Conservation (phyloP, 2,888 invertebrate species). For the Cantharis lateralis region DNA sequence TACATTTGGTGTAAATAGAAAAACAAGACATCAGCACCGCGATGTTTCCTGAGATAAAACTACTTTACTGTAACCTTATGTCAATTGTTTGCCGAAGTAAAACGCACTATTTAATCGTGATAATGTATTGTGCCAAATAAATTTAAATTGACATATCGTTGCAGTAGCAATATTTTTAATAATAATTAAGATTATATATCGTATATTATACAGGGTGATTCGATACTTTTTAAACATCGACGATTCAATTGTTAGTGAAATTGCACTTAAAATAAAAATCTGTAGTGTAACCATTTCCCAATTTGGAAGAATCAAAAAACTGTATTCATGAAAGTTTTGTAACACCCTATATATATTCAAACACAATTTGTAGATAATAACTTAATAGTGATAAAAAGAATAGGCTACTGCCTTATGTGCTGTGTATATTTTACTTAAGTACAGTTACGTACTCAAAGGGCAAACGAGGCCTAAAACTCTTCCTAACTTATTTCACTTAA, state of each 20-base stretch:
- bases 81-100: conserved; percentile 15
- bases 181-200: neutral
- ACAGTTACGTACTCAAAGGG: conserved; percentile 22
- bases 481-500: conserved; percentile 15
- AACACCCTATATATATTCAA: conserved; percentile 13
- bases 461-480: conserved; percentile 24
- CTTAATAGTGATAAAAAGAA: conserved; percentile 36
- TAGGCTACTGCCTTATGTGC: conserved; percentile 38
- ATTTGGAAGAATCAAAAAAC: neutral
- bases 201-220: neutral
- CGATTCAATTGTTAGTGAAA: neutral
- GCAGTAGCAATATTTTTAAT: conserved; percentile 22
- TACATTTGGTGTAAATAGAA: conserved; percentile 61
- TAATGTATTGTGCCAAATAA: conserved; percentile 31
- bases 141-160: conserved; percentile 22
- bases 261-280: neutral
- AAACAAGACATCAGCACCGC: conserved; percentile 55
- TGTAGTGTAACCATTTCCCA: neutral
- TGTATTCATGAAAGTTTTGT: neutral
- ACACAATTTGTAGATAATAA: conserved; percentile 13
- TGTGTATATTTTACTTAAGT: conserved; percentile 30
- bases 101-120: conserved; percentile 16
- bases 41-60: conserved; percentile 60
- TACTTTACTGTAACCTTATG: conserved; percentile 54
- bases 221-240: neutral